Percentiles rank a stretch among this genome's conserved stretches.
phyloP scores from a whole-genome alignment of 2,797 vertebrate species.

The Clarias platycephalus region DNA sequence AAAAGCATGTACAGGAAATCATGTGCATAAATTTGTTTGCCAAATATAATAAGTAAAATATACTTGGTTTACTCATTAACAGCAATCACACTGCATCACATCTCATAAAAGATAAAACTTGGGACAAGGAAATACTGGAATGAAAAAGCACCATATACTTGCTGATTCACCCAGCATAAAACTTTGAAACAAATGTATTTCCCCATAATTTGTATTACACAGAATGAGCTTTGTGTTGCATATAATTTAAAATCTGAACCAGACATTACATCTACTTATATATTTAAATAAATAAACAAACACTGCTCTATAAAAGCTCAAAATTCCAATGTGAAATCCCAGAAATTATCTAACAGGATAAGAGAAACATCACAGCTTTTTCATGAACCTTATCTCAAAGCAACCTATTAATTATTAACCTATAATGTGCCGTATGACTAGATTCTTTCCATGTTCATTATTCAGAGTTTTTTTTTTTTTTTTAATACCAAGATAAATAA shows the following conservation, averaged over 20 bases:
- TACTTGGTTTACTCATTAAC: not conserved
- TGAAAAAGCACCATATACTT: not conserved
- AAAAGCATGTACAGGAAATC: too few relatives aligned
- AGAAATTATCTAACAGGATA: not conserved
- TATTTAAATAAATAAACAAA: not conserved
- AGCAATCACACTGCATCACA: not conserved
- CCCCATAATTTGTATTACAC: not conserved
- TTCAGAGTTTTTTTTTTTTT: not conserved
- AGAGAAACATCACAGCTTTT: not conserved
- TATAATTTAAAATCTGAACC: not conserved
- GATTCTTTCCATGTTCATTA: not conserved
- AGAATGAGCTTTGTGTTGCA: not conserved
- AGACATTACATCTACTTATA: not conserved
- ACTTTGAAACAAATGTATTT: not conserved
- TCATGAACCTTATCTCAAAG: not conserved
- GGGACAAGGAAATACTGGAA: not conserved
- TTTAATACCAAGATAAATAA: not conserved
- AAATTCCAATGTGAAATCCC: not conserved
- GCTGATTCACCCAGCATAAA: not conserved
- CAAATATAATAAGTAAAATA: not conserved
- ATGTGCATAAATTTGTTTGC: not conserved
- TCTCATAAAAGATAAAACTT: too few relatives aligned
- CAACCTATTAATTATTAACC: not conserved
- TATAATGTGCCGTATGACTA: not conserved
- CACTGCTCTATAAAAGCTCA: not conserved